These are phyloP conservation scores for Rhingia rostrata DNA, from an alignment of 2,888 invertebrate genomes.

Conservation along the genomic window DNA sequence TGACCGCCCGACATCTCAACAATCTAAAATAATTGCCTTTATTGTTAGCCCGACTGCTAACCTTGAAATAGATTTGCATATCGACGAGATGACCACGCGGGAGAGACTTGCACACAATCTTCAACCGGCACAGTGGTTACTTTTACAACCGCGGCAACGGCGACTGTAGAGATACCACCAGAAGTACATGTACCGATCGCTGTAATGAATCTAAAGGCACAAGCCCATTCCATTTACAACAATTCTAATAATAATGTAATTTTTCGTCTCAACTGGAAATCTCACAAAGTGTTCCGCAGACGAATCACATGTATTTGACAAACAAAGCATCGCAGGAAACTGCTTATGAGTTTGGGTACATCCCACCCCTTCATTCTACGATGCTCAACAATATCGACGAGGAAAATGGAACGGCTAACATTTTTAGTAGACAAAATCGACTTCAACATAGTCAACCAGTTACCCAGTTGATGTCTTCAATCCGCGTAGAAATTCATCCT, in stretches of 20 bases:
- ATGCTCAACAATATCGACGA: constrained; percentile 1
- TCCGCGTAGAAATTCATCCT: neutral
- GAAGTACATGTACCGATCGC: too few relatives aligned
- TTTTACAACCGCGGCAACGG: neutral
- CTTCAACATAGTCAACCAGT: neutral
- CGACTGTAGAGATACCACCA: neutral
- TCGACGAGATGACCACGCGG: too few relatives aligned
- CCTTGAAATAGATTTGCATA: too few relatives aligned
- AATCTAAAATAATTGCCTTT: too few relatives aligned
- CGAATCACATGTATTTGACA: too few relatives aligned
- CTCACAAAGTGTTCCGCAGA: too few relatives aligned
- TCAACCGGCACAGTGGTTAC: neutral
- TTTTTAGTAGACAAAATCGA: neutral
- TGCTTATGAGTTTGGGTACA: too few relatives aligned
- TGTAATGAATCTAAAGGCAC: neutral
- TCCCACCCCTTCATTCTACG: neutral
- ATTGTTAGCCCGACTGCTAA: too few relatives aligned
- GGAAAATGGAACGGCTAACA: neutral
- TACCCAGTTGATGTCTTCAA: neutral
- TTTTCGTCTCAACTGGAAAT: neutral
- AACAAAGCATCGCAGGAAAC: too few relatives aligned
- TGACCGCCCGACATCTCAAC: too few relatives aligned
- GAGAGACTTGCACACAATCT: neutral
- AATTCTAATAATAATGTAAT: too few relatives aligned
- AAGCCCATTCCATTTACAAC: neutral